These are phyloP conservation scores for Astur gentilis DNA, from an alignment of 2,113 vertebrate species.

Conservation along the genomic window DNA sequence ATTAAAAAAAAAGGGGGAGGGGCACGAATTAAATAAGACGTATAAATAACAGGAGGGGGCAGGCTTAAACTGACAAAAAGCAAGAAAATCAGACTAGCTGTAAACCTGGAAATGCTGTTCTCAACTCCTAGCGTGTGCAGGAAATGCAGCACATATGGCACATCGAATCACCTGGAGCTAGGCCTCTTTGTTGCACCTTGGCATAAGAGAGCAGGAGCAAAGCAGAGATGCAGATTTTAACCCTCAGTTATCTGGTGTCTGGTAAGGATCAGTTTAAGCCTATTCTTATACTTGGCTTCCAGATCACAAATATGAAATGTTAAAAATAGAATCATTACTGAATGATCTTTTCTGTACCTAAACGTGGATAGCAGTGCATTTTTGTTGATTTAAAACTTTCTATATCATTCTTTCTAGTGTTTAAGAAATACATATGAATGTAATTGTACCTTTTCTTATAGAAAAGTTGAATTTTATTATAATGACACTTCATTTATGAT, in stretches of 20 bases:
- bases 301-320: neutral
- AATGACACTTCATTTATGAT: neutral
- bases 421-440: neutral
- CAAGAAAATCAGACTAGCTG: conserved; percentile 2
- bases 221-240: conserved; percentile 16
- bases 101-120: neutral
- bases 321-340: neutral
- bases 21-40: conserved; percentile 19
- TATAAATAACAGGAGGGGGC: conserved; percentile 51
- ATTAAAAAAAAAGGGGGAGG: neutral
- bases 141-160: neutral
- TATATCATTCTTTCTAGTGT: neutral
- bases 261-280: neutral
- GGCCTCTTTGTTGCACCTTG: conserved; percentile 36
- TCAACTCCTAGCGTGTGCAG: neutral
- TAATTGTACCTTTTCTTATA: conserved; percentile 6
- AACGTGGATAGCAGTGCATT: neutral
- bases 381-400: neutral
- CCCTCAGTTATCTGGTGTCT: neutral
- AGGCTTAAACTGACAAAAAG: conserved; percentile 55
- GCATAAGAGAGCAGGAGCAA: neutral
- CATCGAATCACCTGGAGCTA: neutral
- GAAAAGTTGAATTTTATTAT: conserved; percentile 11
- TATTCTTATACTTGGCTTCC: neutral
- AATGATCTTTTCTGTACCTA: neutral